Evolutionary conservation across 2,797 vertebrate species (phyloP), one percentile per base, ranked within the genome.

Genomic region (Tenualosa ilisha): DNA sequence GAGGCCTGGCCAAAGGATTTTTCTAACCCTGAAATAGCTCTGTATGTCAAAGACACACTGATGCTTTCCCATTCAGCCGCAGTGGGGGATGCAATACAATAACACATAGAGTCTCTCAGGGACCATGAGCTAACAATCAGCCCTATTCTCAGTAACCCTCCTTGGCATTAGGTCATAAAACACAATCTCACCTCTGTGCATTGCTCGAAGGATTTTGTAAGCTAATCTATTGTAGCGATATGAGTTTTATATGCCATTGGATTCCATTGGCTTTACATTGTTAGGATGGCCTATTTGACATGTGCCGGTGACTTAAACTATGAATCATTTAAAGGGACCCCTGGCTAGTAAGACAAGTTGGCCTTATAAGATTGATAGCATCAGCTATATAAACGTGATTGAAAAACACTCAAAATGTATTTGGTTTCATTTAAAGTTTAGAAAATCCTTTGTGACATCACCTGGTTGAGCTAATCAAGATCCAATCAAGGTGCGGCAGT

Each of bases 21-120:
- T n/a, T 63, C 22, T 63, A 63, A 63, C 59, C 59, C 59, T 63
- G 59, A 63, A 63, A 24, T 63, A 63, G 59, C 59, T 63, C 59
- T 63, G 24, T 24, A 63, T 63, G 59, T 11, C 59, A 63, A 63
- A 24, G 54, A 56, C 54, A 20, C 15, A 5, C 7, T 6, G 24
- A 63, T 63, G 8, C 8, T 63, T 8, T 24, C 59, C 59, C n/a
- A 63, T 63, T 63, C 22, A 24, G 59, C n/a, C 59, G 0, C 59
- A 8, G 6, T n/a, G 24, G 7, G 59, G 20, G 56, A 59, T 59
- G 56, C 56, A 59, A 59, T n/a, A 59, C 22, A 59, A 59, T 59
- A 59, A 4, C 22, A 59, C 22, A 6, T 59, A 59, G 17, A 22
- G 3, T 59, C 22, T 59, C 56, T 7, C 3, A 59, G 56, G 22